A percentile compares a stretch with the other conserved stretches of the same genome.
phyloP scores from a whole-genome alignment of 2,888 invertebrate genomes.

The Drosophila tanythrix region DNA sequence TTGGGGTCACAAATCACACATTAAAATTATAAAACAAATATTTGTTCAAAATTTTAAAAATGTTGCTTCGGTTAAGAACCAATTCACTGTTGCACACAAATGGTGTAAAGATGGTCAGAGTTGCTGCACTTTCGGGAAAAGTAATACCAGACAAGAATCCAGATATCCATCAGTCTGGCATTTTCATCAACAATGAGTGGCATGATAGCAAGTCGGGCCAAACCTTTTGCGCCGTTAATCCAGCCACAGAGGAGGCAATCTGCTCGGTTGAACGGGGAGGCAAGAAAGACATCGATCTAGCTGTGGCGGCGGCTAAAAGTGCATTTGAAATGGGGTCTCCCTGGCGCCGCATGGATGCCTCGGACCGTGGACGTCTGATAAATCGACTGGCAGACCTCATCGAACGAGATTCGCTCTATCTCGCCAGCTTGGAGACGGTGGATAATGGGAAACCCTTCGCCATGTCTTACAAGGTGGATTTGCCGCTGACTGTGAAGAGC shows the following conservation, averaged over 20 bases:
- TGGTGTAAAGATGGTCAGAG: accelerated
- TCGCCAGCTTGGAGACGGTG: conserved; percentile 95
- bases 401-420: conserved; percentile 90
- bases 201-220: conserved; percentile 93
- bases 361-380: conserved; percentile 91
- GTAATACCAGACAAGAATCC: not conserved
- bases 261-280: conserved; percentile 92
- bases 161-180: not conserved
- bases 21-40: not conserved
- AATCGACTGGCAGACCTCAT: conserved; percentile 92
- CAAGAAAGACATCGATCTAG: conserved; percentile 90
- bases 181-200: conserved; percentile 98
- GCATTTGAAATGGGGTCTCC: conserved; percentile 91
- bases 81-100: not conserved
- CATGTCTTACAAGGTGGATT: conserved; percentile 89
- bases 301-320: conserved; percentile 91
- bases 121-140: not conserved
- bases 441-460: conserved; percentile 97
- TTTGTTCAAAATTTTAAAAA: not conserved
- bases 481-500: conserved; percentile 87
- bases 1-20: not conserved
- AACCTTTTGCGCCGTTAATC: conserved; percentile 94
- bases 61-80: not conserved
- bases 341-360: conserved; percentile 95
- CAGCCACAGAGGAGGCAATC: conserved; percentile 91